Base-by-base conservation (phyloP, 2,888 invertebrate species). In the Brenthis hecate region DNA sequence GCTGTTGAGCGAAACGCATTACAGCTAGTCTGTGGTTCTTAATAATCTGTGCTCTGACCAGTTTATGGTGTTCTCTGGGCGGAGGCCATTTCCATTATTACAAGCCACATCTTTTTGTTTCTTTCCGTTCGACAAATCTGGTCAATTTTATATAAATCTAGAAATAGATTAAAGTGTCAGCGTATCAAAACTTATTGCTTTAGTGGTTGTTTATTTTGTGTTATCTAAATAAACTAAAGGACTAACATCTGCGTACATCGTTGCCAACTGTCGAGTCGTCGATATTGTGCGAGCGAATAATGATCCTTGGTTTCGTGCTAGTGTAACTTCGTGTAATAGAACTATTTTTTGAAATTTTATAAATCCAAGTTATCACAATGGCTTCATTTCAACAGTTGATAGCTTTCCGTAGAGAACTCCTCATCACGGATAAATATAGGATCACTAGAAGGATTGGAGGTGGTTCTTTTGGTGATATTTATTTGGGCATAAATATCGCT, bases 391-490 rank as follows among this genome's bases (percentile, higher is more conserved):
- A 80, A 69, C 76, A 78, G 66, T 72, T 81, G 74, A 72, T 81
- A 57, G 73, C 74, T 55, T 77, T 72, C 70, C 71, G 72, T 64
- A 70, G 68, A 66, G 74, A 73, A 53, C 16, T 69, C 48, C 19
- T 73, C 13, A 66, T 97, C 89, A 94, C 97, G 86, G 97, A 96
- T 88, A 98, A 98, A 93, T 99, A 99, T 94, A 96, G 98, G 91
- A 95, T 99, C 85, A 96, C 98, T 87, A 95, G 98, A 85, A 98
- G 98, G 95, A 98, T 99, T 89, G 98, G 99, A 84, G 99, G 98
- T 92, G 99, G 99, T 79, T 99, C 99, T 66, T 99, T 99, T 93
- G 99, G 99, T 88, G 99, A 99, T 94, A 99, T 99, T 92, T 99
- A 98, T 94, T 94, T 99, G 88, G 99, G 97, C 83, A 97, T 98